Evolutionary conservation across 2,888 invertebrate genomes (phyloP).

Genomic region (Andrena dorsata): DNA sequence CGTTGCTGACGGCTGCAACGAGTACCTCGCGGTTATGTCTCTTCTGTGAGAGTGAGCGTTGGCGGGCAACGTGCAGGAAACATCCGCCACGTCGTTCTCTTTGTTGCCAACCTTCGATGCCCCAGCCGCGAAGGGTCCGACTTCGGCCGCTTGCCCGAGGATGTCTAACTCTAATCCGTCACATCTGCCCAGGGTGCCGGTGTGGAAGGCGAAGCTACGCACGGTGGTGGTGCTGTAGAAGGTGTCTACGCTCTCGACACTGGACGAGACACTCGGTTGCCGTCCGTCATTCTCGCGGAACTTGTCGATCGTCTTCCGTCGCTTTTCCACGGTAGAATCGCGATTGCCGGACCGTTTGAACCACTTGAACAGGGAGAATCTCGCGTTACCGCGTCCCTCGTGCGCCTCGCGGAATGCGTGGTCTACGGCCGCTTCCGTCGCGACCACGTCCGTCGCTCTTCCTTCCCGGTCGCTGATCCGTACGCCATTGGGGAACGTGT

Average conservation of each 20-base stretch:
- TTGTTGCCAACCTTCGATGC: slow-evolving; percentile 74
- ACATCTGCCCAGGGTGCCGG: slow-evolving; percentile 84
- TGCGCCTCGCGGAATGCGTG: slow-evolving; percentile 29
- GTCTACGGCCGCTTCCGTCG: slow-evolving; percentile 52
- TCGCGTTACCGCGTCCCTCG: slow-evolving; percentile 80
- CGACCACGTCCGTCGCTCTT: slow-evolving; percentile 51
- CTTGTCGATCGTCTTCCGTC: slow-evolving; percentile 64
- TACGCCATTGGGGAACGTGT: slow-evolving; percentile 74
- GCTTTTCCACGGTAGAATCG: slow-evolving; percentile 63
- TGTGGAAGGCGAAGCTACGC: slow-evolving; percentile 90
- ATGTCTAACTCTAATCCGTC: slow-evolving; percentile 65
- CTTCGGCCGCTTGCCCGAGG: slow-evolving; percentile 69
- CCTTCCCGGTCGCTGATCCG: slow-evolving; percentile 65
- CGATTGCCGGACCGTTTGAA: slow-evolving; percentile 87
- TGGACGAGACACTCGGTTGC: slow-evolving; percentile 82
- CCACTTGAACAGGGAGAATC: slow-evolving; percentile 91
- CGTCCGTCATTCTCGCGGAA: slow-evolving; percentile 58
- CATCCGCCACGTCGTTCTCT: slow-evolving; percentile 47
- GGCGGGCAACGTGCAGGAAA: slow-evolving; percentile 76
- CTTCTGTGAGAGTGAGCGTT: slow-evolving; percentile 71
- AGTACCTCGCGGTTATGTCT: slow-evolving; percentile 79
- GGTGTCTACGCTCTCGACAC: slow-evolving; percentile 89
- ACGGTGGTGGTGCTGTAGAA: slow-evolving; percentile 90
- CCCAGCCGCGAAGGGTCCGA: slow-evolving; percentile 80
- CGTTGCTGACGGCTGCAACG: slow-evolving; percentile 74